Conservation (phyloP, 1,140 invertebrate species). For the Camponotus floridanus region DNA sequence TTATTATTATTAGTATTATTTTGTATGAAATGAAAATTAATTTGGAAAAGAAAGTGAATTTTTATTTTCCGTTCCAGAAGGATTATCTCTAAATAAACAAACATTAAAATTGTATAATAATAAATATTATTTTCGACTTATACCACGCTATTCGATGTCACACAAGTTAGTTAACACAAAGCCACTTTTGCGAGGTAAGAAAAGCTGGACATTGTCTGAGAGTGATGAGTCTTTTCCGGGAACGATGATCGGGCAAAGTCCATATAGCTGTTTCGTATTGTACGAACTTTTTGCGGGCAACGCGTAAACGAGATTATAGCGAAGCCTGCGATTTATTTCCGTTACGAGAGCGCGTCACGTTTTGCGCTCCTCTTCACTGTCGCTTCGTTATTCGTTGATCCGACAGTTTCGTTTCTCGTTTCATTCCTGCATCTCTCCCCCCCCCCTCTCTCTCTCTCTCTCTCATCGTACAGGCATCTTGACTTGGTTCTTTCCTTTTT, state of each 20-base stretch:
- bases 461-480: not conserved
- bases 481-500: not conserved
- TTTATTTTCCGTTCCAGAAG: not conserved
- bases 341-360: conserved; percentile 16
- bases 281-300: conserved; percentile 20
- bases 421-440: conserved; percentile 27
- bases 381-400: conserved; percentile 63
- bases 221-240: conserved; percentile 40
- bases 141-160: not conserved
- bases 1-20: not conserved
- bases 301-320: conserved; percentile 34
- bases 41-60: not conserved
- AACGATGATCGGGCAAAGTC: conserved; percentile 8
- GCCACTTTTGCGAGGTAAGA: not conserved
- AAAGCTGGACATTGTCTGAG: conserved; percentile 32
- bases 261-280: conserved; percentile 12
- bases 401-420: conserved; percentile 69
- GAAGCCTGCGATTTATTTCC: conserved; percentile 55
- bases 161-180: conserved; percentile 34
- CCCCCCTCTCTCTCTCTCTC: not conserved
- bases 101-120: not conserved
- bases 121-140: not conserved
- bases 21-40: not conserved
- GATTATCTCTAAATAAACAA: not conserved
- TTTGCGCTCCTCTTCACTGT: conserved; percentile 7